phyloP scores from a whole-genome alignment of 2,113 vertebrate genomes.

The Gopherus evgoodei region DNA sequence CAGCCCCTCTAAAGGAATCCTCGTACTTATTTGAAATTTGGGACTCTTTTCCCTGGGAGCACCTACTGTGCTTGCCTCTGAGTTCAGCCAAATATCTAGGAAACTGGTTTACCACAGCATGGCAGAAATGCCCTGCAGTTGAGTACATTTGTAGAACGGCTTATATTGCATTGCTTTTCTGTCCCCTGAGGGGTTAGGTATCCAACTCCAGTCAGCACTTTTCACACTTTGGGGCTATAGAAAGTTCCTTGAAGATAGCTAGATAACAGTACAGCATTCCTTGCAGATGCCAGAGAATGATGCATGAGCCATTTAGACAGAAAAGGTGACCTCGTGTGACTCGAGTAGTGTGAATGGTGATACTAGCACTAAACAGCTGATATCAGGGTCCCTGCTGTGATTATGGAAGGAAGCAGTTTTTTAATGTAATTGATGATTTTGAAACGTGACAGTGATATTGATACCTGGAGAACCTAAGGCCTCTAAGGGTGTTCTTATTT shows the following conservation, averaged over 20 bases:
- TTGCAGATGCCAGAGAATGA: not conserved
- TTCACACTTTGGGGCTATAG: not conserved
- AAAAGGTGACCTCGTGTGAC: not conserved
- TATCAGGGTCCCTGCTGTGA: not conserved
- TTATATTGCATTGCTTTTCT: not conserved
- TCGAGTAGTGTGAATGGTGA: not conserved
- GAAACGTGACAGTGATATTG: constrained; percentile 66
- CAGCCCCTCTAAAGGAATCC: not conserved
- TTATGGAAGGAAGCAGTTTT: constrained; percentile 7
- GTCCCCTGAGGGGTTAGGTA: not conserved
- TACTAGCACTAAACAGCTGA: constrained; percentile 10
- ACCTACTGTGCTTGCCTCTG: not conserved
- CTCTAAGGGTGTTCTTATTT: constrained; percentile 48
- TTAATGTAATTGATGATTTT: constrained; percentile 32
- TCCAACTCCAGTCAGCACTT: not conserved
- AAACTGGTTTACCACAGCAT: rapidly evolving
- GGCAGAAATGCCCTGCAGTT: not conserved
- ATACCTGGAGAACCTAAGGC: constrained; percentile 16
- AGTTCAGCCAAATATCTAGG: not conserved
- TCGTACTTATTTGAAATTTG: not conserved
- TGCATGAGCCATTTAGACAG: not conserved
- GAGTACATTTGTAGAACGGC: rapidly evolving
- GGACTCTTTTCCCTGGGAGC: not conserved
- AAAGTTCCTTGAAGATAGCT: not conserved
- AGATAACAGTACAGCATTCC: not conserved